Percentiles rank a stretch among this genome's conserved stretches.
These are phyloP conservation scores for Bombus pyrosoma DNA, from an alignment of 1,140 invertebrate species.

Conservation along the genomic window DNA sequence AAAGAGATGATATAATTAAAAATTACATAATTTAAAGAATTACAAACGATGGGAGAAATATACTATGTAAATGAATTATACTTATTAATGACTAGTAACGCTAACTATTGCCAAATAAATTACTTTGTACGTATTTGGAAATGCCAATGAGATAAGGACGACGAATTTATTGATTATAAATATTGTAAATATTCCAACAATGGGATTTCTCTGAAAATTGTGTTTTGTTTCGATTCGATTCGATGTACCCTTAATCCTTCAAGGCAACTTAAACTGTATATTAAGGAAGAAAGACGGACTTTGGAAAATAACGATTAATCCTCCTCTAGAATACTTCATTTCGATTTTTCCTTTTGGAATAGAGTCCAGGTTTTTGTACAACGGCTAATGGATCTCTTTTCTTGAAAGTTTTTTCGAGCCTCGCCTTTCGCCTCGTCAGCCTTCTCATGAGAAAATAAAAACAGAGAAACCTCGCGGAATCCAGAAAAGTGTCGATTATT, in stretches of 20 bases:
- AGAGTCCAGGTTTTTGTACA: background rate
- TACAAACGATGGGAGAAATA: too few relatives aligned
- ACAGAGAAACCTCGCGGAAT: background rate
- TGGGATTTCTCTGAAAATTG: background rate
- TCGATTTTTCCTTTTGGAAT: background rate
- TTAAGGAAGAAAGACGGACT: background rate
- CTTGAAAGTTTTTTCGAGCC: background rate
- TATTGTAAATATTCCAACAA: too few relatives aligned
- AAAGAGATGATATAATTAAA: too few relatives aligned
- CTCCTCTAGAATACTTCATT: background rate
- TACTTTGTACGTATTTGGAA: too few relatives aligned
- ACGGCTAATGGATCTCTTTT: conserved; percentile 42
- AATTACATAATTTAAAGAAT: too few relatives aligned
- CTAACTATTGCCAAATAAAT: too few relatives aligned
- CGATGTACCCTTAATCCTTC: background rate
- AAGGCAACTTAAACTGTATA: too few relatives aligned
- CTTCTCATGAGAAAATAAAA: conserved; percentile 26
- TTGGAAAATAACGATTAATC: conserved; percentile 3
- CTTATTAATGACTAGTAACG: too few relatives aligned
- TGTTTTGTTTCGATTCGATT: background rate
- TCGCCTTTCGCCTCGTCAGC: conserved; percentile 2
- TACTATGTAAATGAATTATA: too few relatives aligned
- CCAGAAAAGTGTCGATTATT: conserved; percentile 38
- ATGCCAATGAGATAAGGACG: too few relatives aligned
- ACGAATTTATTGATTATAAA: too few relatives aligned